Conservation (phyloP, 2,113 vertebrate species). For the Rhabdomys dilectus region DNA sequence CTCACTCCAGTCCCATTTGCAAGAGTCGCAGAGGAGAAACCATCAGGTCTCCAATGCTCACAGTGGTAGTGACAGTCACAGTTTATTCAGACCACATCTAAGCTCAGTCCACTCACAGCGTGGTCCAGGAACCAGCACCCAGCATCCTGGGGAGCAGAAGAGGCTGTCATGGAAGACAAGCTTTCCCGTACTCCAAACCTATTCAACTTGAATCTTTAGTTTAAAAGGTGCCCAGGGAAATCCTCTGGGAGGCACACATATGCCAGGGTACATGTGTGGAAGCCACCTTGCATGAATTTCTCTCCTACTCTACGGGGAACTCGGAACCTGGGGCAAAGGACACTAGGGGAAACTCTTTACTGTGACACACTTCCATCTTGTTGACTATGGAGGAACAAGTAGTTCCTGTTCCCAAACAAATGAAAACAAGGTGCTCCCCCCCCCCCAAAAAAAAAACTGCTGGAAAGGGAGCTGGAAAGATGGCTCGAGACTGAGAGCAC, state of each 20-base stretch:
- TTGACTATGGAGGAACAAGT: not conserved
- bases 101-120: not conserved
- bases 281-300: not conserved
- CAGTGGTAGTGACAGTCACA: no score
- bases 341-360: not conserved
- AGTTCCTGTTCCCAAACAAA: not conserved
- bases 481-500: not conserved
- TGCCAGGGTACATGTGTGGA: not conserved
- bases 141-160: not conserved
- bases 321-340: not conserved
- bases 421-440: not conserved
- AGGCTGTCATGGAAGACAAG: not conserved
- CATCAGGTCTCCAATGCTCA: fast-evolving
- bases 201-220: not conserved
- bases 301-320: not conserved
- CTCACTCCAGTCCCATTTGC: not conserved
- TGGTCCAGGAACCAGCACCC: not conserved
- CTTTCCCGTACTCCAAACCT: not conserved
- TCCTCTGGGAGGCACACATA: not conserved
- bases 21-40: no score
- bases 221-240: not conserved
- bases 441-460: conserved; percentile 15
- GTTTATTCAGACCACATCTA: not conserved
- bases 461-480: not conserved
- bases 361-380: no score